A percentile compares a stretch with the other conserved stretches of the same genome.
Evolutionary conservation across 2,888 invertebrate genomes (phyloP).

Genomic region (Vesta saturnalis): DNA sequence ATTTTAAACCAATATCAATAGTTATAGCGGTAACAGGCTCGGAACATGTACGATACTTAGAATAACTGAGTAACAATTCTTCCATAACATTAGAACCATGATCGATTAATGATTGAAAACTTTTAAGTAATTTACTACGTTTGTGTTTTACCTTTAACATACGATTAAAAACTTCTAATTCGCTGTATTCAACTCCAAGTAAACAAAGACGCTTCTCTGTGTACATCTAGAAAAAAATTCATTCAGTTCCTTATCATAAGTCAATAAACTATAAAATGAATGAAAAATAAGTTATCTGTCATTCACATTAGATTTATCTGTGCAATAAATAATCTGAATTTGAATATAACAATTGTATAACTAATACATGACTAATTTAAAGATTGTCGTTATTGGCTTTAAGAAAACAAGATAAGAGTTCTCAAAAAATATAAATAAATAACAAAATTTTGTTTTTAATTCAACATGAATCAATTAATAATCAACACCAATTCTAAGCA

Average conservation of each 20-base stretch:
- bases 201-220: conserved; percentile 75
- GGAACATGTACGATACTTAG: conserved; percentile 31
- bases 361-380: too few species aligned
- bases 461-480: too few species aligned
- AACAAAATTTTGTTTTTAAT: too few species aligned
- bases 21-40: conserved; percentile 32
- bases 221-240: conserved; percentile 70
- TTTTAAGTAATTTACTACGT: conserved; percentile 73
- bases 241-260: background rate
- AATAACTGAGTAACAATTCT: conserved; percentile 53
- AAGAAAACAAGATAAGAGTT: background rate
- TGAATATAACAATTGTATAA: too few species aligned
- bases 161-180: conserved; percentile 75
- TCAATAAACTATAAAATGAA: background rate
- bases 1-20: conserved; percentile 55
- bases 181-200: conserved; percentile 74
- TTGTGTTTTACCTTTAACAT: conserved; percentile 76
- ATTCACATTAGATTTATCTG: background rate
- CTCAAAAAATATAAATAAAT: too few species aligned
- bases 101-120: conserved; percentile 71
- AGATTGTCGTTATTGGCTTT: background rate
- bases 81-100: conserved; percentile 57
- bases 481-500: too few species aligned
- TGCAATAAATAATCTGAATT: background rate
- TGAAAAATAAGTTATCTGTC: background rate